Evolutionary conservation across 2,797 vertebrate genomes (phyloP).

Genomic region (Bradypodion pumilum): DNA sequence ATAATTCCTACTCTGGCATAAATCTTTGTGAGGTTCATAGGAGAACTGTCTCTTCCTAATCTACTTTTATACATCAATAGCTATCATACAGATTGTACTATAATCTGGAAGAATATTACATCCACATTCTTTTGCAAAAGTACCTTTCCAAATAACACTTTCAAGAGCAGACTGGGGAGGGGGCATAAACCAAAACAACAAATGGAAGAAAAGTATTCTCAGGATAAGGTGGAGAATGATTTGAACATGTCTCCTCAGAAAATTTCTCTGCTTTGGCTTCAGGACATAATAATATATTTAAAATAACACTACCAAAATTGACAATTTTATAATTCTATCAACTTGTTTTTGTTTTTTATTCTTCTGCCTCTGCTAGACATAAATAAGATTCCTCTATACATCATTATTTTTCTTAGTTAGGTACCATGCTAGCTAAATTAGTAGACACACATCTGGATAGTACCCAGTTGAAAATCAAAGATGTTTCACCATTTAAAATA

Average conservation of each 20-base stretch:
- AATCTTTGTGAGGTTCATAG: neutral
- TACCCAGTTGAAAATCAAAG: neutral
- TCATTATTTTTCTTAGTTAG: too few relatives aligned
- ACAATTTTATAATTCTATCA: constrained; percentile 51
- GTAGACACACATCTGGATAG: neutral
- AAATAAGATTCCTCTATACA: constrained; percentile 50
- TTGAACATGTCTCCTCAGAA: neutral
- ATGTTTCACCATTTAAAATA: too few relatives aligned
- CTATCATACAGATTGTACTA: neutral
- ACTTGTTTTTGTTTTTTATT: constrained; percentile 41
- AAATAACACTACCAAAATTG: constrained; percentile 28
- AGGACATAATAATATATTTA: constrained; percentile 25
- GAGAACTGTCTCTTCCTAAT: constrained; percentile 9
- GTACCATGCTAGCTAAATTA: too few relatives aligned
- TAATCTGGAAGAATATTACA: neutral
- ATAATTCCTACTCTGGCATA: constrained; percentile 3
- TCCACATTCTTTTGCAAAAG: neutral
- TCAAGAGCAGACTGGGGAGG: constrained; percentile 36
- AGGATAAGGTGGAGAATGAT: neutral
- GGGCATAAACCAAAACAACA: constrained; percentile 13
- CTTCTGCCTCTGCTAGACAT: constrained; percentile 3
- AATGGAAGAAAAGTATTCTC: constrained; percentile 1
- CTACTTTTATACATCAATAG: constrained; percentile 38
- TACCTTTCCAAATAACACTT: constrained; percentile 44
- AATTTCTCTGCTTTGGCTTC: neutral